A percentile compares a stretch with the other conserved stretches of the same genome.
phyloP scores from a whole-genome alignment of 2,113 vertebrate genomes.

The Spea multiplicata region DNA sequence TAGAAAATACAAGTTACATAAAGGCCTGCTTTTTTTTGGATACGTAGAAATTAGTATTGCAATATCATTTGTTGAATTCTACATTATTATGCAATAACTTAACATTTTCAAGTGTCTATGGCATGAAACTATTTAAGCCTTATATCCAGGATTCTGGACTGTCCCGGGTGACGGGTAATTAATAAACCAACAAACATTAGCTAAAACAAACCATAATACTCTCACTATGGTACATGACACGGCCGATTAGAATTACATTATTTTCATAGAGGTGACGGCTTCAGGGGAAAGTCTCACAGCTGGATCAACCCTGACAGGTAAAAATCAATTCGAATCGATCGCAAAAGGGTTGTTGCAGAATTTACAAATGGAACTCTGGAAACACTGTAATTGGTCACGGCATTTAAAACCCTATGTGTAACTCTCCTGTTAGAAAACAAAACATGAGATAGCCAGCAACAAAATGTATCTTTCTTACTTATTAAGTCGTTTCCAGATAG shows the following conservation, averaged over 20 bases:
- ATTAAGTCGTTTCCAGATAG: neutral
- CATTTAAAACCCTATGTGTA: constrained; percentile 22
- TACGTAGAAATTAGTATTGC: no score
- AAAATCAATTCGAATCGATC: constrained; percentile 65
- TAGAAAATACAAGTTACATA: no score
- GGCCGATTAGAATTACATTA: constrained; percentile 57
- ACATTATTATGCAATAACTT: no score
- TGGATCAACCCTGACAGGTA: constrained; percentile 53
- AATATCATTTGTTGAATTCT: no score
- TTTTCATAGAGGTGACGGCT: constrained; percentile 53
- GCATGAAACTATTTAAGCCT: neutral
- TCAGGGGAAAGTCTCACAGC: constrained; percentile 43
- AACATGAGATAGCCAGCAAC: constrained; percentile 6
- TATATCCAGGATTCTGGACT: neutral
- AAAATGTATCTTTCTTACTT: constrained; percentile 2
- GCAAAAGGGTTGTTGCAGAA: constrained; percentile 51
- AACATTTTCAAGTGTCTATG: no score
- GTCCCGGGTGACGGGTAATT: constrained; percentile 48
- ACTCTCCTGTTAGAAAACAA: constrained; percentile 16
- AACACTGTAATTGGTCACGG: constrained; percentile 13
- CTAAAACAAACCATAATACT: constrained; percentile 53
- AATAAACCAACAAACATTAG: constrained; percentile 47
- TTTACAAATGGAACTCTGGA: constrained; percentile 38
- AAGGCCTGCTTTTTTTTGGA: no score
- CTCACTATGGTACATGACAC: constrained; percentile 49